These are phyloP conservation scores for Temnothorax unifasciatus DNA, from an alignment of 2,888 invertebrate genomes.

Conservation along the genomic window DNA sequence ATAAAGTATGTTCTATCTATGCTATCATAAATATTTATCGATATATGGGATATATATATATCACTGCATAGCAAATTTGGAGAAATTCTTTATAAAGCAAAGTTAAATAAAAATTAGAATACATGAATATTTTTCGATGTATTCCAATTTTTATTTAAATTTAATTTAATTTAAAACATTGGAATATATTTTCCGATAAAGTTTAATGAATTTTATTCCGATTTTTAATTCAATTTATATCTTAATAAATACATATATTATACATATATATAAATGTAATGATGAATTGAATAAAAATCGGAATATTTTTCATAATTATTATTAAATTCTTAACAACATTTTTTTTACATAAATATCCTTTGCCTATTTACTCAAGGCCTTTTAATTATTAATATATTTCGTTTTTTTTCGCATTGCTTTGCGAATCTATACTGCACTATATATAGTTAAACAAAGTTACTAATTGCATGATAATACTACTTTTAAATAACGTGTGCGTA, in stretches of 20 bases:
- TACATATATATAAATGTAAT: background rate
- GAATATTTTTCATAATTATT: slow-evolving; percentile 28
- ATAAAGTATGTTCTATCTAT: background rate
- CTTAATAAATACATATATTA: background rate
- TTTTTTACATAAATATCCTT: slow-evolving; percentile 7
- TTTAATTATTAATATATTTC: slow-evolving; percentile 13
- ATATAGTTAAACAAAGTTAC: slow-evolving; percentile 78
- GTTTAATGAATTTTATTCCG: slow-evolving; percentile 14
- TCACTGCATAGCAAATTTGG: slow-evolving; percentile 2
- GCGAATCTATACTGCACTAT: slow-evolving; percentile 76
- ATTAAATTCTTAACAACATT: slow-evolving; percentile 9
- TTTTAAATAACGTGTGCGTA: slow-evolving; percentile 57
- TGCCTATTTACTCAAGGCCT: slow-evolving; percentile 17
- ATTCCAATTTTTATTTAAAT: background rate
- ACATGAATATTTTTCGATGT: slow-evolving; percentile 1
- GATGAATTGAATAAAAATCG: slow-evolving; percentile 8
- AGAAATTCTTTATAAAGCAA: slow-evolving; percentile 9
- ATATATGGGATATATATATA: background rate
- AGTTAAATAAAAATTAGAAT: slow-evolving; percentile 11
- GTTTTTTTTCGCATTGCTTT: slow-evolving; percentile 64
- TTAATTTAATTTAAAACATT: slow-evolving; percentile 25
- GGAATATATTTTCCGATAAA: slow-evolving; percentile 10
- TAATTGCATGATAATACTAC: slow-evolving; percentile 48
- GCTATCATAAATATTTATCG: background rate
- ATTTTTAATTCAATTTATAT: slow-evolving; percentile 23